phyloP scores from a whole-genome alignment of 2,113 vertebrate genomes.

The Dermatemys mawii region DNA sequence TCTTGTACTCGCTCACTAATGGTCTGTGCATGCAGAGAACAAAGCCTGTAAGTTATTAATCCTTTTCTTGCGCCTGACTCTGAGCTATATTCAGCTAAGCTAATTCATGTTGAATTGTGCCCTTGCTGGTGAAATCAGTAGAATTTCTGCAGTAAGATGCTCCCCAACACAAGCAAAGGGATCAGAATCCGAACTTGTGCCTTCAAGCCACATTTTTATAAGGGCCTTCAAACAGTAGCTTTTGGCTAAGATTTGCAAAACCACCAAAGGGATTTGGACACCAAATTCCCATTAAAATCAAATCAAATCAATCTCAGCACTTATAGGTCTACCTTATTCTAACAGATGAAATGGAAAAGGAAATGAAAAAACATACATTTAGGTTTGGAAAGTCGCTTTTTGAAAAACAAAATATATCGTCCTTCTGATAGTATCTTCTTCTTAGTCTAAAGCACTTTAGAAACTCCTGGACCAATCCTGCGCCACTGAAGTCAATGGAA shows the following conservation, averaged over 20 bases:
- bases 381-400: rapidly evolving
- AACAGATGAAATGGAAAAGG: not conserved
- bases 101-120: not conserved
- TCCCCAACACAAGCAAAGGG: not conserved
- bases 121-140: not conserved
- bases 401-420: not conserved
- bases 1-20: not conserved
- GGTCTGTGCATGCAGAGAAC: not conserved
- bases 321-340: not conserved
- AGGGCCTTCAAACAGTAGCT: not conserved
- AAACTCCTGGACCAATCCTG: not conserved
- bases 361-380: not conserved
- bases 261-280: not conserved
- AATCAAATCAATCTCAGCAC: not conserved
- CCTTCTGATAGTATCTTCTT: not conserved
- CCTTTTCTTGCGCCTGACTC: not conserved
- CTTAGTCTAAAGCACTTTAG: not conserved
- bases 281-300: not conserved
- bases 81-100: not conserved
- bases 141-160: not conserved
- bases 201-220: not conserved
- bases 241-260: not conserved
- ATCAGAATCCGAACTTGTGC: not conserved
- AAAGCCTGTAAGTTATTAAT: not conserved
- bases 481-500: not conserved